Conservation (phyloP, 2,797 vertebrate species). For the Paratrypauchen microcephalus region DNA sequence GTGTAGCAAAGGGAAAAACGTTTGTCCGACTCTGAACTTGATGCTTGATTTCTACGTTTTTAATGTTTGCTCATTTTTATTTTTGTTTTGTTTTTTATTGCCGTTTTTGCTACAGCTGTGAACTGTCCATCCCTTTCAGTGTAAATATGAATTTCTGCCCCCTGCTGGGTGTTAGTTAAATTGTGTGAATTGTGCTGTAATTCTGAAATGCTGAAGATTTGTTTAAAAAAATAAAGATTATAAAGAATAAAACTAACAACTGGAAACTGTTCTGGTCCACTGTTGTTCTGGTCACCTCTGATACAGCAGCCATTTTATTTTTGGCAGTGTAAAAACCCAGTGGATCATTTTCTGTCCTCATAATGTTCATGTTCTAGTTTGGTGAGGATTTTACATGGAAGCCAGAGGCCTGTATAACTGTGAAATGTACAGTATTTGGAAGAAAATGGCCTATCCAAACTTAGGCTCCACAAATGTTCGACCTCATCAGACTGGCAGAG, state of each 20-base stretch:
- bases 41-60: slow-evolving; percentile 37
- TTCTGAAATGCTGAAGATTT: slow-evolving; percentile 70
- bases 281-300: not conserved
- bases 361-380: no score
- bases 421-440: no score
- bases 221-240: slow-evolving; percentile 56
- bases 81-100: slow-evolving; percentile 38
- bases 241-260: slow-evolving; percentile 64
- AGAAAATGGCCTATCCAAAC: no score
- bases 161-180: slow-evolving; percentile 59
- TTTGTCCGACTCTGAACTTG: slow-evolving; percentile 49
- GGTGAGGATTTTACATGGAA: no score
- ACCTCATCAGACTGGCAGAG: no score
- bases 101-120: slow-evolving; percentile 60
- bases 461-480: no score
- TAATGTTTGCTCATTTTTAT: slow-evolving; percentile 29
- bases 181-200: slow-evolving; percentile 77
- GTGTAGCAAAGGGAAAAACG: slow-evolving; percentile 19
- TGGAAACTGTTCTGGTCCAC: slow-evolving; percentile 13
- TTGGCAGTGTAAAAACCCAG: no score
- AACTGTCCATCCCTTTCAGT: slow-evolving; percentile 46
- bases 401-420: no score
- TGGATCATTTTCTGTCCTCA: no score
- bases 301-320: not conserved
- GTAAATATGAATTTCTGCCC: slow-evolving; percentile 66